Percentiles rank a stretch among this genome's conserved stretches.
Evolutionary conservation across 2,113 vertebrate species (phyloP).

Genomic region (Neoarius graeffei): DNA sequence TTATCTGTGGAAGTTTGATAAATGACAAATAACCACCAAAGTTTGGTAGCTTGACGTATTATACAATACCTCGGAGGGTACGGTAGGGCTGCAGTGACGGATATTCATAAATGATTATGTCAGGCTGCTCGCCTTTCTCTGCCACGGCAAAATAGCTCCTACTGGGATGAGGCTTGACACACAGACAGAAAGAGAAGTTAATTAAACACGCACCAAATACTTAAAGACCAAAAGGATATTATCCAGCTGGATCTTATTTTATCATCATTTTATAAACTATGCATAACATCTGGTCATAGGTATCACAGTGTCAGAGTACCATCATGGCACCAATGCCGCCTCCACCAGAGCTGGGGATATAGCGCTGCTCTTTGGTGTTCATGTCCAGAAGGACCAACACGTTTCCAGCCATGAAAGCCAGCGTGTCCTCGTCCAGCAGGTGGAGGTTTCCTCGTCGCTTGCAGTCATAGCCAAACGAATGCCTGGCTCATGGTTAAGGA

Average conservation of each 20-base stretch:
- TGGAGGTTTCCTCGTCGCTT: slow-evolving; percentile 81
- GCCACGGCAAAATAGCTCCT: slow-evolving; percentile 82
- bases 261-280: not conserved
- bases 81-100: slow-evolving; percentile 81
- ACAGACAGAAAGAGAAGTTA: slow-evolving; percentile 49
- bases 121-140: slow-evolving; percentile 85
- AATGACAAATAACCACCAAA: not conserved
- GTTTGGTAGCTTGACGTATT: not conserved
- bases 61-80: slow-evolving; percentile 79
- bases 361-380: slow-evolving; percentile 76
- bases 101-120: slow-evolving; percentile 87
- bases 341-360: slow-evolving; percentile 79
- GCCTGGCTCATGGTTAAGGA: slow-evolving; percentile 67
- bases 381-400: slow-evolving; percentile 80
- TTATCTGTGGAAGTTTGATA: not conserved
- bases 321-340: slow-evolving; percentile 85
- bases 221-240: not conserved
- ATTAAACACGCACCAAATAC: not conserved
- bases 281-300: not conserved
- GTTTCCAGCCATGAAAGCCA: slow-evolving; percentile 88
- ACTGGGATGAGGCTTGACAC: slow-evolving; percentile 79
- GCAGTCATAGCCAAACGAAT: slow-evolving; percentile 94
- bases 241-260: not conserved
- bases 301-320: slow-evolving; percentile 64
- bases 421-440: slow-evolving; percentile 75